These are phyloP conservation scores for Okapia johnstoni DNA, from an alignment of 2,113 vertebrate species.

Conservation along the genomic window DNA sequence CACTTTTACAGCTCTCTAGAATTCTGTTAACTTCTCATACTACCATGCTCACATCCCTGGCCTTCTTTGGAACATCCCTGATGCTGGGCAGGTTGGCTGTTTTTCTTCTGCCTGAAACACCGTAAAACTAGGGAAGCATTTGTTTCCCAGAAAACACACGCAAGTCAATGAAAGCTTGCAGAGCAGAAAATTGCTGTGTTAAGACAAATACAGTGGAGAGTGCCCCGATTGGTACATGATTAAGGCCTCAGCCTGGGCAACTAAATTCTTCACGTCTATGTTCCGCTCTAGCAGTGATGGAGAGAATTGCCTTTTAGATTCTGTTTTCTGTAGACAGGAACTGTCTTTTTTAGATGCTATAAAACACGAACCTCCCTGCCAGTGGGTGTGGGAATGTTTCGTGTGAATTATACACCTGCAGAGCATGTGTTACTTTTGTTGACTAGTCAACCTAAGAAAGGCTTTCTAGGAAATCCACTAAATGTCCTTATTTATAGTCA, in stretches of 20 bases:
- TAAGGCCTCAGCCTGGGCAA: slow-evolving; percentile 44
- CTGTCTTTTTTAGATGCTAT: neutral
- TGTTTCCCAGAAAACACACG: slow-evolving; percentile 51
- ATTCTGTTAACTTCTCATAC: neutral
- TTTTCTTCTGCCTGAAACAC: slow-evolving; percentile 7
- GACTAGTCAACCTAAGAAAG: neutral
- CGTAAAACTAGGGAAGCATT: neutral
- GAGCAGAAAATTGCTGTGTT: slow-evolving; percentile 67
- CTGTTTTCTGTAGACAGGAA: neutral
- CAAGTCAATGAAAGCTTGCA: slow-evolving; percentile 54
- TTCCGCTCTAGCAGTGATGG: slow-evolving; percentile 48
- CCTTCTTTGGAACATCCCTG: neutral
- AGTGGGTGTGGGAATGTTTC: neutral
- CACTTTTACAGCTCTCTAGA: neutral
- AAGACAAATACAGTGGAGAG: slow-evolving; percentile 29
- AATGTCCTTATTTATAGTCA: neutral
- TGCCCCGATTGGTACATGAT: slow-evolving; percentile 32
- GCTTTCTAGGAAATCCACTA: neutral
- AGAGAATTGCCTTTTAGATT: slow-evolving; percentile 43
- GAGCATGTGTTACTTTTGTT: neutral
- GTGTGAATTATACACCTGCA: neutral
- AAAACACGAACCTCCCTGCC: neutral
- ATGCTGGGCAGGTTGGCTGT: neutral
- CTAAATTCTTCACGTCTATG: neutral
- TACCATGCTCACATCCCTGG: neutral